Percentiles rank a stretch among this genome's conserved stretches.
These are phyloP conservation scores for Tetragnatha versicolor DNA, from an alignment of 1,140 invertebrate species.

Conservation along the genomic window DNA sequence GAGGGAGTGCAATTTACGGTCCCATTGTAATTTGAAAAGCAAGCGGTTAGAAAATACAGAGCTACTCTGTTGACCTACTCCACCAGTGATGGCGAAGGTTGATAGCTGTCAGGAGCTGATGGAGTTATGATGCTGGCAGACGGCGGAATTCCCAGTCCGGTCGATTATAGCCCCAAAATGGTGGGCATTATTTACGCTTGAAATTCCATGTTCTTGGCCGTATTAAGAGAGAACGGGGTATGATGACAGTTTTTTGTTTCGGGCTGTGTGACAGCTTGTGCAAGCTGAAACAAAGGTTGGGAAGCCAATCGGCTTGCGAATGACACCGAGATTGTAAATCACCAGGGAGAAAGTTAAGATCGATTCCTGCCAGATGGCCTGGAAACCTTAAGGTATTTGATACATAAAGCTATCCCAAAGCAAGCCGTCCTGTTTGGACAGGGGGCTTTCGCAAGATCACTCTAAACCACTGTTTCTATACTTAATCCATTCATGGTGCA, in stretches of 20 bases:
- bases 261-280: constrained; percentile 27
- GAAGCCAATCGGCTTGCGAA: neutral
- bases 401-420: too few relatives aligned
- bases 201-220: constrained; percentile 22
- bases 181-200: constrained; percentile 46
- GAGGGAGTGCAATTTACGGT: constrained; percentile 39
- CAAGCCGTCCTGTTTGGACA: too few relatives aligned
- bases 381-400: too few relatives aligned
- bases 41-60: constrained; percentile 30
- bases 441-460: too few relatives aligned
- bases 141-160: constrained; percentile 36
- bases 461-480: too few relatives aligned
- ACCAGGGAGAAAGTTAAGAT: too few relatives aligned
- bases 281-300: constrained; percentile 41
- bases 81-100: constrained; percentile 32
- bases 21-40: constrained; percentile 49
- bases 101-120: constrained; percentile 28
- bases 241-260: constrained; percentile 35
- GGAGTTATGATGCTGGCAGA: constrained; percentile 18
- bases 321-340: constrained; percentile 29
- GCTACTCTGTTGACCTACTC: constrained; percentile 45
- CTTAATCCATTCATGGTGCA: too few relatives aligned
- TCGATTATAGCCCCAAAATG: constrained; percentile 36
- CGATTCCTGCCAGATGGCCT: too few relatives aligned
- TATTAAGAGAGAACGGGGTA: constrained; percentile 43